These are phyloP conservation scores for Lampris megalopsis DNA, from an alignment of 2,113 vertebrate species.

Conservation along the genomic window DNA sequence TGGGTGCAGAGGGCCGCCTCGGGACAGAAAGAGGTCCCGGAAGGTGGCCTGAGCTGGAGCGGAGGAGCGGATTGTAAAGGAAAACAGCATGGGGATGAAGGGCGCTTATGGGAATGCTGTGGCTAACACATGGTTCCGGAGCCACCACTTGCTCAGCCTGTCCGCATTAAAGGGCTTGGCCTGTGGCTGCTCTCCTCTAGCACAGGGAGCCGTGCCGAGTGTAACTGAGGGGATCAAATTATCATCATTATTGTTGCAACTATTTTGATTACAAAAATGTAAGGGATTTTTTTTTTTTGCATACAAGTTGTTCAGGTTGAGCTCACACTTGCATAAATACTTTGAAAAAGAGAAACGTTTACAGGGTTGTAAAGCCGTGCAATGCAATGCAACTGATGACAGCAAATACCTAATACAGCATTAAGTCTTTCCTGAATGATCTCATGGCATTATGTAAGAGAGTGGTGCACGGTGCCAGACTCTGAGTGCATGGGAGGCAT, in stretches of 20 bases:
- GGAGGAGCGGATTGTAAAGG: slow-evolving; percentile 71
- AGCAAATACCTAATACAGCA: slow-evolving; percentile 57
- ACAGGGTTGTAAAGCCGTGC: slow-evolving; percentile 36
- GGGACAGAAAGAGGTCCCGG: slow-evolving; percentile 49
- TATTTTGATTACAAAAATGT: slow-evolving; percentile 17
- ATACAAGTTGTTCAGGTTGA: slow-evolving; percentile 10
- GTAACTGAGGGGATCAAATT: slow-evolving; percentile 14
- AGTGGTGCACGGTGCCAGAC: slow-evolving; percentile 49
- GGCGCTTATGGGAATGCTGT: slow-evolving; percentile 63
- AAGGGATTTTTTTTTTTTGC: slow-evolving; percentile 16
- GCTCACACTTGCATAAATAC: slow-evolving; percentile 19
- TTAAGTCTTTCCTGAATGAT: slow-evolving; percentile 55
- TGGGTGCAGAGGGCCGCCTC: slow-evolving; percentile 12
- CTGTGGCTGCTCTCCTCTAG: slow-evolving; percentile 20
- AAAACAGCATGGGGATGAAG: slow-evolving; percentile 74
- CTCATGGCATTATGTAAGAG: slow-evolving; percentile 71
- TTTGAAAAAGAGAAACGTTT: slow-evolving; percentile 30
- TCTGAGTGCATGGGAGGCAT: slow-evolving; percentile 51
- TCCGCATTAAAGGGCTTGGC: slow-evolving; percentile 62
- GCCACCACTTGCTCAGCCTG: slow-evolving; percentile 75
- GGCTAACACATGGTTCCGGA: slow-evolving; percentile 67
- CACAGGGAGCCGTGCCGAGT: slow-evolving; percentile 16
- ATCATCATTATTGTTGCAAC: slow-evolving; percentile 3
- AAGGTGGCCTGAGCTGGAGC: slow-evolving; percentile 63
- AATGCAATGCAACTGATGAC: slow-evolving; percentile 35